These are phyloP conservation scores for Trypoxylon attenuatum DNA, from an alignment of 2,888 invertebrate species.

Conservation along the genomic window DNA sequence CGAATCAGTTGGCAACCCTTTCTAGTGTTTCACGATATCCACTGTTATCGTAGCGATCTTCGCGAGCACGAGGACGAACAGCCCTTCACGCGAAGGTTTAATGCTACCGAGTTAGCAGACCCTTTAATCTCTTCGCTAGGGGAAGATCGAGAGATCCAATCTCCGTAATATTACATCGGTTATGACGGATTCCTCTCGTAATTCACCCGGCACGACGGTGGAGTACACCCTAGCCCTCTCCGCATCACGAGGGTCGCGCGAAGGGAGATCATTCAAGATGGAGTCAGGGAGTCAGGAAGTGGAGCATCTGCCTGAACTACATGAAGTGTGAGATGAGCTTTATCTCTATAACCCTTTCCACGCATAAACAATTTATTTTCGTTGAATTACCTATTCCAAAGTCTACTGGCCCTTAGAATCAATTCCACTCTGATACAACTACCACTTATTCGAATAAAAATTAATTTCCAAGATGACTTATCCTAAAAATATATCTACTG, in stretches of 20 bases:
- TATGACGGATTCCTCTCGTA: conserved; percentile 58
- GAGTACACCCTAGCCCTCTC: conserved; percentile 19
- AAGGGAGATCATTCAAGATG: conserved; percentile 71
- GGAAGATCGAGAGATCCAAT: conserved; percentile 50
- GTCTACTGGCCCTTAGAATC: too few species aligned
- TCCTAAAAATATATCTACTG: too few species aligned
- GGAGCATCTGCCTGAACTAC: conserved; percentile 61
- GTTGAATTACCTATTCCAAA: too few species aligned
- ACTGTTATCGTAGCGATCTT: conserved; percentile 17
- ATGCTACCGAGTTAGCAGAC: conserved; percentile 35
- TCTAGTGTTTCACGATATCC: neutral
- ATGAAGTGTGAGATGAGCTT: too few species aligned
- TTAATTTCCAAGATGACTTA: too few species aligned
- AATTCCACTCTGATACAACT: too few species aligned
- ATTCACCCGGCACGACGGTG: conserved; percentile 39
- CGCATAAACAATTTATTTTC: conserved; percentile 18
- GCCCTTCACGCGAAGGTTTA: conserved; percentile 14
- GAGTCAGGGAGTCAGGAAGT: conserved; percentile 70
- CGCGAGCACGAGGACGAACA: neutral
- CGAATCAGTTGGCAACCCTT: conserved; percentile 4
- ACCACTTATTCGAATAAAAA: too few species aligned
- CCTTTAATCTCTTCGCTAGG: conserved; percentile 24
- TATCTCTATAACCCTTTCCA: conserved; percentile 46
- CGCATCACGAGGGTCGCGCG: conserved; percentile 29
- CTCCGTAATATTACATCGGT: conserved; percentile 55